Conservation (phyloP, 1,140 invertebrate genomes). For the Metopolophium dirhodum region DNA sequence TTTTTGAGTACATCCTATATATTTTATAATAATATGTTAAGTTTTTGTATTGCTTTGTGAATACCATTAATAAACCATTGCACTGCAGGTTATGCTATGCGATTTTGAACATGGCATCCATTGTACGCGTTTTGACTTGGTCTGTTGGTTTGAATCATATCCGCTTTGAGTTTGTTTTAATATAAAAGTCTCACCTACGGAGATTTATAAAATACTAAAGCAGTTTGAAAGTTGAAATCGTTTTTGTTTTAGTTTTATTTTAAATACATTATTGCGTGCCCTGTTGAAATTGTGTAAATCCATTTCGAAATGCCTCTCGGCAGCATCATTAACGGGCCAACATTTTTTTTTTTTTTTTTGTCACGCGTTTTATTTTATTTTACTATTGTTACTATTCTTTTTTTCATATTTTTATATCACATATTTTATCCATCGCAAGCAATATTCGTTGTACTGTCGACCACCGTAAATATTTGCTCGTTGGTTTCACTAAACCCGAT, state of each 20-base stretch:
- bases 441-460: not conserved
- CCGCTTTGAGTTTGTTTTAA: conserved; percentile 10
- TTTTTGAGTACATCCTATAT: not conserved
- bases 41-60: conserved; percentile 21
- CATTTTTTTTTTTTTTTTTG: not conserved
- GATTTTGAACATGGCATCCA: conserved; percentile 10
- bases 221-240: conserved; percentile 41
- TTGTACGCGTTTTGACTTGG: conserved; percentile 20
- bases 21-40: not conserved
- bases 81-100: not conserved
- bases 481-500: not conserved
- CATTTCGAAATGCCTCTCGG: not conserved
- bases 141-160: conserved; percentile 33
- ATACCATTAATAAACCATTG: conserved; percentile 42
- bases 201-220: conserved; percentile 25
- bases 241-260: conserved; percentile 37
- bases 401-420: not conserved
- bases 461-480: not conserved
- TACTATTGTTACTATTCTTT: not conserved
- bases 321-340: not conserved
- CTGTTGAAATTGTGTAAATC: conserved; percentile 1
- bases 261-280: conserved; percentile 10
- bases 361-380: not conserved
- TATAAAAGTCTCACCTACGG: conserved; percentile 7
- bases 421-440: not conserved